Evolutionary conservation across 2,888 invertebrate genomes (phyloP), one percentile per base, ranked within the genome.

Genomic region (Ichneumoninae sp.): DNA sequence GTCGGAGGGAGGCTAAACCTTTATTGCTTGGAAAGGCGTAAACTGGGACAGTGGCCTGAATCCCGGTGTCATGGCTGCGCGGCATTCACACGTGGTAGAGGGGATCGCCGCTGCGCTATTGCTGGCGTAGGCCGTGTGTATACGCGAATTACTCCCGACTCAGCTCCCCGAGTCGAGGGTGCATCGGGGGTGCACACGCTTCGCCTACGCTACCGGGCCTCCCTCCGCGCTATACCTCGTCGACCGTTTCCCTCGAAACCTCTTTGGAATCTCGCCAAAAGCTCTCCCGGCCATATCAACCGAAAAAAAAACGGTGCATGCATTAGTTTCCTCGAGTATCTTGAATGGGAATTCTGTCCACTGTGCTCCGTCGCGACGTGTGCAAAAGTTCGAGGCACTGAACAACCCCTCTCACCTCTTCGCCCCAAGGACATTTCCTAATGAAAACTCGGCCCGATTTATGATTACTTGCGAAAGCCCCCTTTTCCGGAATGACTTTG

Each of bases 21-120:
- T 90, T 89, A 89, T 90, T 88, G 90, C 87, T 89, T 84, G 89
- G 90, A 89, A 91, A 89, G 90, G 90, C 88, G 89, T 90, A 92
- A 92, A 92, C 90, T 92, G 87, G 92, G 91, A 91, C 92, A 91
- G 90, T 92, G 92, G 89, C 92, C 92, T 92, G 91, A 90, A 91
- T 92, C 90, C 85, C 85, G 91, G 91, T 92, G 92, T 92, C 92
- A 92, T 91, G 92, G 92, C 91, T 91, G 89, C 89, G 85, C 85
- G 89, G 90, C 91, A 90, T 90, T 89, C 57, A 69, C 47, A 78
- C 81, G 76, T 77, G 66, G 83, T 76, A 71, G 70, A 47, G 66
- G 74, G 79, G 57, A 54, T 80, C 33, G 52, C 30, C 73, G 77
- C 74, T 90, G 88, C 88, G 86, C 86, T 88, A 85, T 86, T 83